phyloP scores from a whole-genome alignment of 1,140 invertebrate species.

The Nasonia longicornis region DNA sequence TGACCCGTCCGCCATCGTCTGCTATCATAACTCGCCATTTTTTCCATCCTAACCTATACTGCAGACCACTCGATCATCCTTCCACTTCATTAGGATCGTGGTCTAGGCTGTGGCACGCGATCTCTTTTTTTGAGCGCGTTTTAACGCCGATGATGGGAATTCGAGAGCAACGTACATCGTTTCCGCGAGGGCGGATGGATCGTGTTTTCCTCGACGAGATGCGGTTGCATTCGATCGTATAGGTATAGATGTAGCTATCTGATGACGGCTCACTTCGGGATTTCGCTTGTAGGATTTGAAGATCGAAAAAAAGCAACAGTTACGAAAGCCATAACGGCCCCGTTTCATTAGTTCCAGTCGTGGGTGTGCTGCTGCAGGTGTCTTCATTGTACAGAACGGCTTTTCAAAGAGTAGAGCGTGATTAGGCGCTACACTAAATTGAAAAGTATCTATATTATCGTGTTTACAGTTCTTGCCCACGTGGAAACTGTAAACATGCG shows the following conservation, averaged over 20 bases:
- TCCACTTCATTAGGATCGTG: constrained; percentile 20
- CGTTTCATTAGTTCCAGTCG: neutral
- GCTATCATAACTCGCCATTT: neutral
- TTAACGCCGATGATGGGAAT: neutral
- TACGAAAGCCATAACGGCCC: neutral
- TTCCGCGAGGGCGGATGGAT: too few species aligned
- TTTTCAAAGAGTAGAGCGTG: neutral
- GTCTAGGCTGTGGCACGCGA: neutral
- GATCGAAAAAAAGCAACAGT: neutral
- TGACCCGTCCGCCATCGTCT: neutral
- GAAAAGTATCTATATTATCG: neutral
- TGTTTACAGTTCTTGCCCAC: neutral
- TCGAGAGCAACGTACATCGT: neutral
- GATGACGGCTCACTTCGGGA: neutral
- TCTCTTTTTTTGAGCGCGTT: neutral
- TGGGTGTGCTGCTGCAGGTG: neutral
- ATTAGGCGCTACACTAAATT: neutral
- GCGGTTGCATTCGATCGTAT: too few species aligned
- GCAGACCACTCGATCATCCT: constrained; percentile 8
- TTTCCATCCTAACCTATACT: neutral
- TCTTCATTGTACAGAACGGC: neutral
- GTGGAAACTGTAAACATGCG: neutral
- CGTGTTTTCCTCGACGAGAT: neutral
- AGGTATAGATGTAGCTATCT: too few species aligned
- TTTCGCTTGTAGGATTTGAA: neutral